Percentiles rank a stretch among this genome's conserved stretches.
Evolutionary conservation across 1,140 invertebrate genomes (phyloP).

Genomic region (Sesamia nonagrioides): DNA sequence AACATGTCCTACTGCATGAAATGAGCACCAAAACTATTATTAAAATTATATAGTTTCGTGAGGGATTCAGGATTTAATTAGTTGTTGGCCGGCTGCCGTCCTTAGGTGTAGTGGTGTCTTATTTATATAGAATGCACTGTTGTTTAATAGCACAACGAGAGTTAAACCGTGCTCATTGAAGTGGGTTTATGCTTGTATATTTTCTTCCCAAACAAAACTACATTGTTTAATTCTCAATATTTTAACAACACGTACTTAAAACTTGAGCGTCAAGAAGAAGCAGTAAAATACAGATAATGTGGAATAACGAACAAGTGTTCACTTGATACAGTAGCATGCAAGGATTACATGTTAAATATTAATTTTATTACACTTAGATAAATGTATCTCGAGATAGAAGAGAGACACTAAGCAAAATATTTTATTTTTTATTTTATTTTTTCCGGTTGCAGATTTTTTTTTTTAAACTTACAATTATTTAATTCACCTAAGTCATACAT

Average conservation of each 20-base stretch:
- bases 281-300: constrained; percentile 5
- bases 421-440: constrained; percentile 20
- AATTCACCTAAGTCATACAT: neutral
- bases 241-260: constrained; percentile 39
- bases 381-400: constrained; percentile 47
- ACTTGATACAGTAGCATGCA: constrained; percentile 66
- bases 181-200: neutral
- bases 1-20: constrained; percentile 64
- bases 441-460: constrained; percentile 37
- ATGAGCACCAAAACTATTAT: constrained; percentile 59
- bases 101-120: neutral
- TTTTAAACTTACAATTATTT: neutral
- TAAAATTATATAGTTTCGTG: constrained; percentile 38
- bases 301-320: constrained; percentile 53
- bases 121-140: neutral
- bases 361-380: constrained; percentile 40
- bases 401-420: constrained; percentile 45
- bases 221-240: constrained; percentile 22
- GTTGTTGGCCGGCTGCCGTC: neutral
- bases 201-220: constrained; percentile 20
- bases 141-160: constrained; percentile 12
- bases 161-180: neutral
- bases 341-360: constrained; percentile 41
- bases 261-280: constrained; percentile 43
- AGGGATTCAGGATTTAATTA: neutral